Conservation (phyloP, 2,888 invertebrate species). For the Cheiracanthium punctorium region DNA sequence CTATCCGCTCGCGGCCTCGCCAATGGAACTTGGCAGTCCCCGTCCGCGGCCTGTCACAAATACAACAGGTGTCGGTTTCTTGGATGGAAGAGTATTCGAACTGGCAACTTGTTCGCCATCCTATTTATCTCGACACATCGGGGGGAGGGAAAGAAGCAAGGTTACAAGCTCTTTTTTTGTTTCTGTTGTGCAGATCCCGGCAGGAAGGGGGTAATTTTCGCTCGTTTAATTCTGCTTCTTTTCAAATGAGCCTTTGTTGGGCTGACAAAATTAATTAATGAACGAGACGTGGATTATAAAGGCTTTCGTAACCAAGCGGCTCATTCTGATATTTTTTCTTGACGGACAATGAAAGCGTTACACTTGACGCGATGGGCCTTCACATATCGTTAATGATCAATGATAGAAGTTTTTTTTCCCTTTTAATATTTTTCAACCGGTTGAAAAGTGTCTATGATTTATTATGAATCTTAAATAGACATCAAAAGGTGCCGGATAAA, state of each 20-base stretch:
- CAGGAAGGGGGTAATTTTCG: neutral
- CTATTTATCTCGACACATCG: conserved; percentile 20
- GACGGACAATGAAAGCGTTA: no score
- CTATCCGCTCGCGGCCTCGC: neutral
- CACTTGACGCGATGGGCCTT: no score
- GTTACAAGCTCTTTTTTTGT: neutral
- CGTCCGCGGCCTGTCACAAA: neutral
- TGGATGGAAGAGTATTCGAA: neutral
- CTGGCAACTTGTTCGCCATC: conserved; percentile 40
- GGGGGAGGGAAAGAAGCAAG: neutral
- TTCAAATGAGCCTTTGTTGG: neutral
- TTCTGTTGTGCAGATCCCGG: neutral
- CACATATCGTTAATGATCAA: no score
- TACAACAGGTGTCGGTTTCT: conserved; percentile 1
- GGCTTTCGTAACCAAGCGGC: no score
- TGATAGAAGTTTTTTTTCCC: no score
- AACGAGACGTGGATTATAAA: no score
- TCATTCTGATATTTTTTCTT: no score
- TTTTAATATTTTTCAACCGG: no score
- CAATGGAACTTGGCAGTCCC: neutral
- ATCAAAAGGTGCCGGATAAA: no score
- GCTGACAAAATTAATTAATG: neutral
- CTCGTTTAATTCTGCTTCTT: neutral
- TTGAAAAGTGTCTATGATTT: no score
- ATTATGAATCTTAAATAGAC: no score